Evolutionary conservation across 2,888 invertebrate species (phyloP), one percentile per base, ranked within the genome.

Genomic region (Dione juno): DNA sequence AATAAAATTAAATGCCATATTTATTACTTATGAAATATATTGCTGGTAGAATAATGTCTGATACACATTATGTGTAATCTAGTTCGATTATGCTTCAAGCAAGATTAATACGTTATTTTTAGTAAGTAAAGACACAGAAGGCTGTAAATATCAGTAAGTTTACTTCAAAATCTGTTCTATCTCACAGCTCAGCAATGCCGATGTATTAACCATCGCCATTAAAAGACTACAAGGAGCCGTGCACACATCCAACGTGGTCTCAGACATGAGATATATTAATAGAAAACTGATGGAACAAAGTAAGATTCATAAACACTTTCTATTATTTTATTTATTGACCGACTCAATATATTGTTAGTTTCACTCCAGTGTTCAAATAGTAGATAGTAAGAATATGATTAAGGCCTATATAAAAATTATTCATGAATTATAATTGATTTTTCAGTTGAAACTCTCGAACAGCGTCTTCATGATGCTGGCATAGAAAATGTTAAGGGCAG

Each of bases 201-300:
- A 83, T 1, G 71, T 84, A 11, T 63, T 84, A 11, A 81, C 82
- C 0, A 81, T 79, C 14, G 84, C 80, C 3, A 77, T 84, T n/a
- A 75, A 68, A 21, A 73, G 77, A 28, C 73, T 85, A n/a, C 80
- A 80, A 61, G 77, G 71, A 35, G 76, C 75, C 1, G 48, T 63
- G 69, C 68, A 28, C 72, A 69, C 77, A 11, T 63, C 75, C 0
- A 70, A 78, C 10, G 77, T 77, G 19, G 75, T 84, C 14, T 72
- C 77, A 0, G 76, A 80, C 7, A 63, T 85, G 28, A 74, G 73
- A 69, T 76, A 77, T 3, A 66, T 77, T n/a, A 84, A 85, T 50
- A 65, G 76, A 13, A 79, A 78, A 19, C 76, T 84, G 54, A 78
- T 80, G 72, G 71, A 77, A 11, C 80, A 84, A 75, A 82, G 84